phyloP scores from a whole-genome alignment of 1,140 invertebrate species.

The Bombus impatiens region DNA sequence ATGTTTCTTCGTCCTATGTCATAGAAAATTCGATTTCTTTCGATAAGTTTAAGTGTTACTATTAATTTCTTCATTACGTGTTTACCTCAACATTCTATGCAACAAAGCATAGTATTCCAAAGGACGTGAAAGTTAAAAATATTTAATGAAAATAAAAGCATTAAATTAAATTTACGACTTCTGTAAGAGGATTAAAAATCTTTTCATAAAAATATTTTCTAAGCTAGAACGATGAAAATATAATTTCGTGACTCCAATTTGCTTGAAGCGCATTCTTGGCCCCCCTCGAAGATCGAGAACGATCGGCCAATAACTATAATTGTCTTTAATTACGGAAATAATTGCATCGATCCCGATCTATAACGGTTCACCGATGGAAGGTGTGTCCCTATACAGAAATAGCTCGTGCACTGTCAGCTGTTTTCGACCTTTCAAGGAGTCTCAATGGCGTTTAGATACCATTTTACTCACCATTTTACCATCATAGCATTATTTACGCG shows the following conservation, averaged over 20 bases:
- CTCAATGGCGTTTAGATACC: not conserved
- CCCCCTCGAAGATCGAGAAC: slow-evolving; percentile 27
- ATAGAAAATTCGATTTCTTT: too few relatives aligned
- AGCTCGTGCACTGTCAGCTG: slow-evolving; percentile 14
- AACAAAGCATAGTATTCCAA: too few relatives aligned
- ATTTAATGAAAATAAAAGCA: too few relatives aligned
- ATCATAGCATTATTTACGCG: not conserved
- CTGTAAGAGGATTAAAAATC: not conserved
- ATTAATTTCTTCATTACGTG: too few relatives aligned
- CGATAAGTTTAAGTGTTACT: too few relatives aligned
- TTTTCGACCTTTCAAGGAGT: slow-evolving; percentile 47
- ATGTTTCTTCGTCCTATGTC: too few relatives aligned
- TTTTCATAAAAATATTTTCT: not conserved
- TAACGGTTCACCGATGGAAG: slow-evolving; percentile 27
- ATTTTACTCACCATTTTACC: not conserved
- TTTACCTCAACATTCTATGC: too few relatives aligned
- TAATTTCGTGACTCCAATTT: slow-evolving; percentile 9
- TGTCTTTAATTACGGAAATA: slow-evolving; percentile 50
- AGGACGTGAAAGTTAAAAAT: too few relatives aligned
- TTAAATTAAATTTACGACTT: too few relatives aligned
- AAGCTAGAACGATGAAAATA: not conserved
- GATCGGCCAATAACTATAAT: slow-evolving; percentile 43
- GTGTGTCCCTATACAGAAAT: slow-evolving; percentile 47
- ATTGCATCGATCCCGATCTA: slow-evolving; percentile 35
- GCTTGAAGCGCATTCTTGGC: slow-evolving; percentile 21